Percentiles rank a stretch among this genome's conserved stretches.
Evolutionary conservation across 2,113 vertebrate species (phyloP).

Genomic region (Silurus asotus): DNA sequence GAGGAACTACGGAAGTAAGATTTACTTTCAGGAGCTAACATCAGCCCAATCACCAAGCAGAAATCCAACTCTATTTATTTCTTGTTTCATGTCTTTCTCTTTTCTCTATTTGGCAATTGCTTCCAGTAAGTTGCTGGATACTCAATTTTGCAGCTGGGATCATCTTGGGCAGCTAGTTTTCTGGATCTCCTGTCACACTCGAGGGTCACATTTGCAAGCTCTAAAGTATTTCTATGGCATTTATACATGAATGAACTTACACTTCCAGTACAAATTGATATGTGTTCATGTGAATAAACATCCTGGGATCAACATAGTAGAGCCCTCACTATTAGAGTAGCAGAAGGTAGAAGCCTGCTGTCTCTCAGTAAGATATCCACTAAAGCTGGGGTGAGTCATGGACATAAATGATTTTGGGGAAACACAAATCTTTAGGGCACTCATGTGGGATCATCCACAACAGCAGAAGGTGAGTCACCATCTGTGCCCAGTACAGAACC

Average conservation of each 20-base stretch:
- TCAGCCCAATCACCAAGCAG: neutral
- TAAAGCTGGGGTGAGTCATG: neutral
- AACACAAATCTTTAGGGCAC: neutral
- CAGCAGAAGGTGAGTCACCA: neutral
- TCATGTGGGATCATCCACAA: neutral
- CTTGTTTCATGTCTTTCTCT: neutral
- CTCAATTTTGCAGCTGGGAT: neutral
- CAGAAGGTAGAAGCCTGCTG: neutral
- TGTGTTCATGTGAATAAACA: neutral
- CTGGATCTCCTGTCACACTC: neutral
- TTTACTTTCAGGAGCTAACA: neutral
- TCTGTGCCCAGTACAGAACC: neutral
- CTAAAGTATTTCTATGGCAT: neutral
- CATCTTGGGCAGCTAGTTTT: neutral
- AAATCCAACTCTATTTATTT: neutral
- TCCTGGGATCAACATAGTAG: neutral
- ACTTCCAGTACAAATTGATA: neutral
- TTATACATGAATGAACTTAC: neutral
- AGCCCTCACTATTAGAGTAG: neutral
- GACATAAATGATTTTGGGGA: slow-evolving; percentile 6
- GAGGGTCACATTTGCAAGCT: neutral
- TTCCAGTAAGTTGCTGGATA: neutral
- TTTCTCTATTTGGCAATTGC: neutral
- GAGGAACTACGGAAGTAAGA: neutral
- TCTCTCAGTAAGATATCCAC: neutral